Conservation (phyloP, 2,888 invertebrate genomes). For the Cheiracanthium punctorium region DNA sequence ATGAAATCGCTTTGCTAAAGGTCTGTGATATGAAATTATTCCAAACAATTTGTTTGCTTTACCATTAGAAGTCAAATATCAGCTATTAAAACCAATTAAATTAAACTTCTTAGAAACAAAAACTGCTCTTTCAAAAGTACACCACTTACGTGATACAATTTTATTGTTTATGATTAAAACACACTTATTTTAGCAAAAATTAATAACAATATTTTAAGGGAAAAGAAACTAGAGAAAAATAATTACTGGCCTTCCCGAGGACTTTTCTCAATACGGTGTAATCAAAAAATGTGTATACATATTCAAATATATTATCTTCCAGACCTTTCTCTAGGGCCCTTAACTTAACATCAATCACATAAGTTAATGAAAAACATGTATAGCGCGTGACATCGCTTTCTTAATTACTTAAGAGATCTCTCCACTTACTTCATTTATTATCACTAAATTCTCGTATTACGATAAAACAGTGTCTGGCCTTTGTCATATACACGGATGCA, state of each 20-base stretch:
- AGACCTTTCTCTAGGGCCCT: not conserved
- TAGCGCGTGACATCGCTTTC: not conserved
- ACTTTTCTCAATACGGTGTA: not conserved
- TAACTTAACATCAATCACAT: slow-evolving; percentile 3
- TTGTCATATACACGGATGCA: not conserved
- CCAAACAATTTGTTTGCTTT: too few relatives aligned
- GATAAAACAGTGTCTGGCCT: not conserved
- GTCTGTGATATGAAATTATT: too few relatives aligned
- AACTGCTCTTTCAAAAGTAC: too few relatives aligned
- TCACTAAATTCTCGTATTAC: not conserved
- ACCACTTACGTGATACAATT: too few relatives aligned
- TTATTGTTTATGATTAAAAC: too few relatives aligned
- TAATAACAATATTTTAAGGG: too few relatives aligned
- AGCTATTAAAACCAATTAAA: too few relatives aligned
- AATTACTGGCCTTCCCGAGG: not conserved
- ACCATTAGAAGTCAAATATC: too few relatives aligned
- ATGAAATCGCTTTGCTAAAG: too few relatives aligned
- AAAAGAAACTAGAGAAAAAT: too few relatives aligned
- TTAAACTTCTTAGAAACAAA: too few relatives aligned
- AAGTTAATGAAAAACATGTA: slow-evolving; percentile 7
- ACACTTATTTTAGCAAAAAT: too few relatives aligned
- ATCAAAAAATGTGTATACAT: not conserved
- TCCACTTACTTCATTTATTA: not conserved
- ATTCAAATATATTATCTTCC: not conserved
- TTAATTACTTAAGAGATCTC: not conserved